Percentiles rank a stretch among this genome's conserved stretches.
phyloP scores from a whole-genome alignment of 2,113 vertebrate species.

The Ailuropoda melanoleuca region DNA sequence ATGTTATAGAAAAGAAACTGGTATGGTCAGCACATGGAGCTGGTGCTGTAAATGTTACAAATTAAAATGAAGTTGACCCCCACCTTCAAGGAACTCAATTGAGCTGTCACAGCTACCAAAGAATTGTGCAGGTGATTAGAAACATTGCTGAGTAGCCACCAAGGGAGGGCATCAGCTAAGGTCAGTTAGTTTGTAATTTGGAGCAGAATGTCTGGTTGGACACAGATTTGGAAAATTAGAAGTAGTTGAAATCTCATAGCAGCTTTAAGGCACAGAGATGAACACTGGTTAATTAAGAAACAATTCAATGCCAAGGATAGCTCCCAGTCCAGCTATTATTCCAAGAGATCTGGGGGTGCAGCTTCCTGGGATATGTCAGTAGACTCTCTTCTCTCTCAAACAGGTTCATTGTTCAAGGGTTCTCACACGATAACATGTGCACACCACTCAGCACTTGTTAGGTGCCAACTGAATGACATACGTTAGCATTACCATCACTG shows the following conservation, averaged over 20 bases:
- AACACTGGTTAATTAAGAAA: neutral
- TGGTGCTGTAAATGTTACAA: neutral
- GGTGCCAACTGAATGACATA: neutral
- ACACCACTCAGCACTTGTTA: neutral
- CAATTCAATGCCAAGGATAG: neutral
- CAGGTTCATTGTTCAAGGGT: neutral
- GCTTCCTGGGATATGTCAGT: neutral
- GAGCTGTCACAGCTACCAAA: neutral
- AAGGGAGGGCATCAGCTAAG: neutral
- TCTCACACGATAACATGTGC: neutral
- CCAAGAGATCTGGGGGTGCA: neutral
- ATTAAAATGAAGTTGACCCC: neutral
- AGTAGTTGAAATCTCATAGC: neutral
- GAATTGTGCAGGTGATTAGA: neutral
- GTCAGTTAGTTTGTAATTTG: neutral
- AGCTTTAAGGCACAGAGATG: neutral
- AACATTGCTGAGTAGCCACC: neutral
- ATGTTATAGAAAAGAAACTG: neutral
- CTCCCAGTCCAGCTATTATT: rapidly evolving
- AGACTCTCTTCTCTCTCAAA: neutral
- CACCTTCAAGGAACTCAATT: neutral
- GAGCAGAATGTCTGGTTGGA: neutral
- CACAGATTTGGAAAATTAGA: neutral
- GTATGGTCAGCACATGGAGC: neutral
- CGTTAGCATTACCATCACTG: neutral